A percentile compares a stretch with the other conserved stretches of the same genome.
Conservation (phyloP, 2,797 vertebrate genomes). For the Dipus sagitta region DNA sequence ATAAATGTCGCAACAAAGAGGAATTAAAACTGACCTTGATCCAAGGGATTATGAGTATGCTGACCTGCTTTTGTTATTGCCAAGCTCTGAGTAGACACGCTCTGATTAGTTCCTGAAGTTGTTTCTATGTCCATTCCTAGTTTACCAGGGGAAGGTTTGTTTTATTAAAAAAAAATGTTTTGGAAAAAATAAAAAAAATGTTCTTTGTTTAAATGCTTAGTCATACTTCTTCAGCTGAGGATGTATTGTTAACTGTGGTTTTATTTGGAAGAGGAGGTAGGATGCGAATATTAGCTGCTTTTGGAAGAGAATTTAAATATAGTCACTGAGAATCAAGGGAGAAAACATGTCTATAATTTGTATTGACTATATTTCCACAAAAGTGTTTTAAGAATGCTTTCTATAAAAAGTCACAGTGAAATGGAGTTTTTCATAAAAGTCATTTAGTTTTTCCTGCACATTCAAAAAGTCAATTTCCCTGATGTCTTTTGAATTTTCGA, state of each 20-base stretch:
- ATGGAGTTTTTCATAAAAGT: slow-evolving; percentile 55
- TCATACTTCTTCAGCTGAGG: slow-evolving; percentile 41
- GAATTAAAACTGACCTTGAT: slow-evolving; percentile 90
- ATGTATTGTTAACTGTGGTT: not conserved
- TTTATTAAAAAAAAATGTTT: slow-evolving; percentile 53
- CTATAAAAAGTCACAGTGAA: slow-evolving; percentile 25
- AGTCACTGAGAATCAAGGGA: not conserved
- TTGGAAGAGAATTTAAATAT: slow-evolving; percentile 68
- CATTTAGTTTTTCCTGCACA: not conserved
- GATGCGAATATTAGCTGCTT: slow-evolving; percentile 56
- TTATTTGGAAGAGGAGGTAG: slow-evolving; percentile 46
- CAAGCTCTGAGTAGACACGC: slow-evolving; percentile 70
- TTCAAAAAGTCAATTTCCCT: slow-evolving; percentile 59
- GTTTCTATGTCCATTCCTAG: not conserved
- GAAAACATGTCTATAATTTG: slow-evolving; percentile 30
- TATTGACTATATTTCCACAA: slow-evolving; percentile 28
- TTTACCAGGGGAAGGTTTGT: slow-evolving; percentile 61
- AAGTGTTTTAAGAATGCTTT: slow-evolving; percentile 38
- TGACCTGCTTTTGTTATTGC: slow-evolving; percentile 87
- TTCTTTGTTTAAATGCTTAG: slow-evolving; percentile 53
- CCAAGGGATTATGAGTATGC: slow-evolving; percentile 86
- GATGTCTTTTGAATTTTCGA: slow-evolving; percentile 44
- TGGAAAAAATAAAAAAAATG: slow-evolving; percentile 16
- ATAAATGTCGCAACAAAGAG: slow-evolving; percentile 84
- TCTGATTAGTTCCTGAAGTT: slow-evolving; percentile 71